Conservation (phyloP, 1,140 invertebrate species). For the Bemisia tabaci region DNA sequence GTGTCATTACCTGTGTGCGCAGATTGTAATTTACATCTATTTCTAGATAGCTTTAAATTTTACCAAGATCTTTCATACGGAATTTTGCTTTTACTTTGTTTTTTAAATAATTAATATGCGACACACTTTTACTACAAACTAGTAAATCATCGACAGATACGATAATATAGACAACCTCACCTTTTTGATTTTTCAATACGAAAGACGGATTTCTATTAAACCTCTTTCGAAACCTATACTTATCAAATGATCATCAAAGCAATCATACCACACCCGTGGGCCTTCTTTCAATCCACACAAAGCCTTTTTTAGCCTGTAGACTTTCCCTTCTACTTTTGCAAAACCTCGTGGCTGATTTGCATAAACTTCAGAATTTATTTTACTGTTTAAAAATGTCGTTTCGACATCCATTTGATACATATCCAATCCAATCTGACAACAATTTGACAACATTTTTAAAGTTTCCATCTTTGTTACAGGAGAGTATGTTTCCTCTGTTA, state of each 20-base stretch:
- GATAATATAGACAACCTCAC: background rate
- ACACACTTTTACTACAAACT: background rate
- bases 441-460: constrained; percentile 4
- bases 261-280: constrained; percentile 5
- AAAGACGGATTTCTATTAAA: background rate
- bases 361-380: constrained; percentile 7
- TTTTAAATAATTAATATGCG: constrained; percentile 2
- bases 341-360: constrained; percentile 5
- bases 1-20: background rate
- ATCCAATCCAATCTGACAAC: background rate
- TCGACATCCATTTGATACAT: constrained; percentile 6
- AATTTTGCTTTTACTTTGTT: background rate
- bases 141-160: constrained; percentile 9
- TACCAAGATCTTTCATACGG: constrained; percentile 5
- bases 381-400: constrained; percentile 8
- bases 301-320: constrained; percentile 3
- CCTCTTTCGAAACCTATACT: constrained; percentile 3
- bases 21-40: background rate
- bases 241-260: constrained; percentile 4
- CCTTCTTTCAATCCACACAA: constrained; percentile 8
- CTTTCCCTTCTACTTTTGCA: background rate
- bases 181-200: background rate
- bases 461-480: constrained; percentile 17
- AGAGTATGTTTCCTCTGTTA: constrained; percentile 19
- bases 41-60: constrained; percentile 2